Evolutionary conservation across 2,113 vertebrate genomes (phyloP), one percentile per base, ranked within the genome.

Genomic region (Salvelinus fontinalis): DNA sequence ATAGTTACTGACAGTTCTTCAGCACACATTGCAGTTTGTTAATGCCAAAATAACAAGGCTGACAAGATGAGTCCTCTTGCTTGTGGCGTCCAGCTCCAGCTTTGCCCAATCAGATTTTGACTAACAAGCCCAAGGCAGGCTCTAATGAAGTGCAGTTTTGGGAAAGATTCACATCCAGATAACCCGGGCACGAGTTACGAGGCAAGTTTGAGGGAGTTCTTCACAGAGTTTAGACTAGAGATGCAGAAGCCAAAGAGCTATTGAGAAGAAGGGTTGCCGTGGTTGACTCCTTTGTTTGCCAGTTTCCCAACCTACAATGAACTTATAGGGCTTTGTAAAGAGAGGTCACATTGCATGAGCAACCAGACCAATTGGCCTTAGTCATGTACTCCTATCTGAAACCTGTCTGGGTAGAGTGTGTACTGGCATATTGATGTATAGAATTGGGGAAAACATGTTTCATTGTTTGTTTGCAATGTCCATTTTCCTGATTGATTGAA

Each of bases 1-100:
- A 44, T 11, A 44, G 13, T 2, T 22, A 5, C 51, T 0, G 76
- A 72, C 73, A 75, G 67, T 71, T 77, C 24, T 39, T 20, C 31
- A 20, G n/a, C 67, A 20, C 62, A 79, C 79, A 85, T 73, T 77
- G 79, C 77, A 69, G 31, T n/a, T 22, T 4, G 4, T 69, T 22
- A 20, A 7, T 44, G 20, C 2, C 34, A 67, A 31, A 31, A 16
- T 7, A 67, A n/a, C 16, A 20, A 29, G 27, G 9, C 8, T 44
- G 39, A 29, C 66, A 44, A 69, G 67, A 69, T 39, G 26, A 54
- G 48, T 57, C 29, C 29, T 26, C 18, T 49, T 18, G 64, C 14
- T 18, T 48, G 18, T 16, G 9, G 70, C 22, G 59, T 66, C 13
- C 24, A 22, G 51, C 67, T 49, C 67, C 76, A 26, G 44, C n/a